Percentiles rank a stretch among this genome's conserved stretches.
phyloP scores from a whole-genome alignment of 2,113 vertebrate species.

The Python bivittatus region DNA sequence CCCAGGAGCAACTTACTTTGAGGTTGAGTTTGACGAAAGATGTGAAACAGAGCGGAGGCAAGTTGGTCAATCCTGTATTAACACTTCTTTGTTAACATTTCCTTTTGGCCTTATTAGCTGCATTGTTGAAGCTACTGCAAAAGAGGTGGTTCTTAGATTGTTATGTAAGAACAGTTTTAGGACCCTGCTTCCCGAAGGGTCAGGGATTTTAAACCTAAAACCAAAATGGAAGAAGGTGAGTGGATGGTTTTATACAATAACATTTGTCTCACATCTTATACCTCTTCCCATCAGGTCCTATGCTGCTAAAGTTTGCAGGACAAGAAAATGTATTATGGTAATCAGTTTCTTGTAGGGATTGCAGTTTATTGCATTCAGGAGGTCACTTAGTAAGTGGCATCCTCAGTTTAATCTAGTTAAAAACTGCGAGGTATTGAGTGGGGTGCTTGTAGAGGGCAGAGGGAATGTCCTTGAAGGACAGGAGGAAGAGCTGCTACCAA shows the following conservation, averaged over 20 bases:
- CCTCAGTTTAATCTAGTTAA: background rate
- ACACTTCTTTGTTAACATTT: background rate
- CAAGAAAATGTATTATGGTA: background rate
- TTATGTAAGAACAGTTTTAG: background rate
- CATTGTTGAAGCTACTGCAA: background rate
- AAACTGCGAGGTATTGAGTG: background rate
- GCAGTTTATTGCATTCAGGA: background rate
- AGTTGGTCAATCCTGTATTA: conserved; percentile 3
- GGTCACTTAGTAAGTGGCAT: background rate
- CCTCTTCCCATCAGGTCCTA: background rate
- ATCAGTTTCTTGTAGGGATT: background rate
- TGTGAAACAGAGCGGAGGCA: conserved; percentile 97
- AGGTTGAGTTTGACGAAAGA: conserved; percentile 95
- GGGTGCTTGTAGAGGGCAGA: background rate
- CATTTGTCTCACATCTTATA: background rate
- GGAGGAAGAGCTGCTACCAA: background rate
- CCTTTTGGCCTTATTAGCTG: background rate
- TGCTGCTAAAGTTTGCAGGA: background rate
- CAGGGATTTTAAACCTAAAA: background rate
- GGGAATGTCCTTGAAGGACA: background rate
- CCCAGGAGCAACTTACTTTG: conserved; percentile 91
- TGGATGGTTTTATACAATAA: background rate
- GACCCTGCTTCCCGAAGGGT: background rate
- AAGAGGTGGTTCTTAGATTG: background rate
- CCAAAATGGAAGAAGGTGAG: background rate